Base-by-base conservation (phyloP, 1,140 invertebrate species). In the Heterodera carotae region DNA sequence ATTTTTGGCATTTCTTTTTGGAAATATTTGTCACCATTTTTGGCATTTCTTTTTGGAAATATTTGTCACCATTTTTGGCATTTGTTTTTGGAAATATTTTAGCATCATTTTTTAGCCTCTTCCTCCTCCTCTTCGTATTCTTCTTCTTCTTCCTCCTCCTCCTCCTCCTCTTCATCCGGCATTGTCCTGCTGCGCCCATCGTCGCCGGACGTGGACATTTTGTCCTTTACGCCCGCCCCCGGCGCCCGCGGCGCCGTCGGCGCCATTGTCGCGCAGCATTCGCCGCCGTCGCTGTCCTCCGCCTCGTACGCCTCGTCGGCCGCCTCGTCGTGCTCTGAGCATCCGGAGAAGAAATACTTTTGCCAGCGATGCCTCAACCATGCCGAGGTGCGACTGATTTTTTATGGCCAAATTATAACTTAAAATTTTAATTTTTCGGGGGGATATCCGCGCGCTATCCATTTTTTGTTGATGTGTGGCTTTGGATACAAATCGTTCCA, bases 281-380 rank as follows among this genome's bases (percentile, higher is more conserved):
- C 29, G 62, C 62, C 33, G 62, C 39, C 48, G 7, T 69, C 27
- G 25, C 27, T 36, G 27, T 82, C 48, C 56, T 72, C 22, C 56
- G 69, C 43, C 39, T 39, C 33, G 29, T n/a, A n/a, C 33, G 25
- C 36, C 53, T 31, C 36, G 39, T 62, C 59, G 12, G 33, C 34
- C 72, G 43, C 64, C 34, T 39, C 59, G 72, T 74, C 64, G 18
- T 18, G 72, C 31, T 56, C 62, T 6, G 25, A 56, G 72, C 33
- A 74, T 22, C 36, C 25, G 25, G 56, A 82, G 48, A 83, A 83
- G 72, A 53, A 75, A 43, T 83, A 83, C 62, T 83, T 82, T 43
- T 83, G 82, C 53, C 82, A 83, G 43, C 83, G 82, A 18, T 83
- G 82, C 60, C 66, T 83, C 7, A 83, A 83, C 64, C 82, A 83